Conservation (phyloP, 2,888 invertebrate species). For the Chorisops tibialis region DNA sequence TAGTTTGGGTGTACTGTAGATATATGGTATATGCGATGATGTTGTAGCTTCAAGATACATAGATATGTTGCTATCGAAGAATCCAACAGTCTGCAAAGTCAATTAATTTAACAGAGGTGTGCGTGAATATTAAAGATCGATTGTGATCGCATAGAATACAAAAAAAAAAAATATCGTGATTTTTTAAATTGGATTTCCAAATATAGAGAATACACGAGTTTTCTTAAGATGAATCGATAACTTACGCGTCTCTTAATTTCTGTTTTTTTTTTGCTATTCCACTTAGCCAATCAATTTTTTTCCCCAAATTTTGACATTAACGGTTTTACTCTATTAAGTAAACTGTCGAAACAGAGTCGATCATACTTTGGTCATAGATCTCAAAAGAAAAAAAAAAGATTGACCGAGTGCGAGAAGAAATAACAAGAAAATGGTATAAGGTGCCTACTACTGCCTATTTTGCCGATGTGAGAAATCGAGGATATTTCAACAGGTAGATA, state of each 20-base stretch:
- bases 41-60: no score
- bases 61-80: no score
- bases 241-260: not conserved
- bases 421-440: not conserved
- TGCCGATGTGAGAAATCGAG: constrained; percentile 5
- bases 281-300: constrained; percentile 3
- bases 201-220: no score
- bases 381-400: not conserved
- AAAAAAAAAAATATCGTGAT: no score
- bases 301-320: constrained; percentile 1
- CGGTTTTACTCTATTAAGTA: constrained; percentile 12
- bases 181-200: no score
- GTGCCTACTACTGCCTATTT: not conserved
- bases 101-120: no score
- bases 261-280: constrained; percentile 5
- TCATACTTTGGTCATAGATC: not conserved
- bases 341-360: constrained; percentile 1
- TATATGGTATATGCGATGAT: no score
- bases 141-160: no score
- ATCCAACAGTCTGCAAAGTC: no score
- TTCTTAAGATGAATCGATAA: no score
- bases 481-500: not conserved
- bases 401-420: not conserved
- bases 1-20: no score
- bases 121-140: no score